A percentile compares a stretch with the other conserved stretches of the same genome.
Evolutionary conservation across 1,140 invertebrate species (phyloP).

Genomic region (Philopotamus ludificatus): DNA sequence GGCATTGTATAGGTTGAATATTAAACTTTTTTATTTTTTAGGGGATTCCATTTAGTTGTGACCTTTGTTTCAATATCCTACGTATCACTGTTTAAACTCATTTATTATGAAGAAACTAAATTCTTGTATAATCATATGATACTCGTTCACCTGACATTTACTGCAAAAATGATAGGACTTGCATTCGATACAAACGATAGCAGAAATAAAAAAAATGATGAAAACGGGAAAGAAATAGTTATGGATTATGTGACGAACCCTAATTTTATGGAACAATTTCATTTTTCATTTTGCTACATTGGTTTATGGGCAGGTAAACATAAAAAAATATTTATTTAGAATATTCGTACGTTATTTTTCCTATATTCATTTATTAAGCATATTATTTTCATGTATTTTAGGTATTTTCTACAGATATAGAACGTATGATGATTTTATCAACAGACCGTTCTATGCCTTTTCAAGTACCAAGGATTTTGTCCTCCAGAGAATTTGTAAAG

Average conservation of each 20-base stretch:
- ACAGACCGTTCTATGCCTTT: conserved; percentile 63
- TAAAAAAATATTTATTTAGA: not conserved
- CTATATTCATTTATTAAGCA: conserved; percentile 5
- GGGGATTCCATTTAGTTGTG: too few relatives aligned
- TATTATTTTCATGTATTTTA: conserved; percentile 49
- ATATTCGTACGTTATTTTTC: not conserved
- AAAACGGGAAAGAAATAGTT: not conserved
- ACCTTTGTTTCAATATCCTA: too few relatives aligned
- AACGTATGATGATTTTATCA: conserved; percentile 80
- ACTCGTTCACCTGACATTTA: not conserved
- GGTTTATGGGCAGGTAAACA: not conserved
- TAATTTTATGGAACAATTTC: not conserved
- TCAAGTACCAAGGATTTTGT: too few relatives aligned
- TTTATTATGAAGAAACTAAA: too few relatives aligned
- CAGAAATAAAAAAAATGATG: not conserved
- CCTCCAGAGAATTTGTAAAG: too few relatives aligned
- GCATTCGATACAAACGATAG: not conserved
- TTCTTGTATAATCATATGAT: too few relatives aligned
- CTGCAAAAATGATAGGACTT: not conserved
- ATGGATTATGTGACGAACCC: not conserved
- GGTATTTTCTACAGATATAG: conserved; percentile 87
- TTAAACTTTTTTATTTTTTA: too few relatives aligned
- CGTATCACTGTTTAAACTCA: too few relatives aligned
- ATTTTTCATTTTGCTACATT: conserved; percentile 3
- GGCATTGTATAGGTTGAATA: too few relatives aligned